Conservation (phyloP, 2,113 vertebrate genomes). For the Dicrurus megarhynchus region DNA sequence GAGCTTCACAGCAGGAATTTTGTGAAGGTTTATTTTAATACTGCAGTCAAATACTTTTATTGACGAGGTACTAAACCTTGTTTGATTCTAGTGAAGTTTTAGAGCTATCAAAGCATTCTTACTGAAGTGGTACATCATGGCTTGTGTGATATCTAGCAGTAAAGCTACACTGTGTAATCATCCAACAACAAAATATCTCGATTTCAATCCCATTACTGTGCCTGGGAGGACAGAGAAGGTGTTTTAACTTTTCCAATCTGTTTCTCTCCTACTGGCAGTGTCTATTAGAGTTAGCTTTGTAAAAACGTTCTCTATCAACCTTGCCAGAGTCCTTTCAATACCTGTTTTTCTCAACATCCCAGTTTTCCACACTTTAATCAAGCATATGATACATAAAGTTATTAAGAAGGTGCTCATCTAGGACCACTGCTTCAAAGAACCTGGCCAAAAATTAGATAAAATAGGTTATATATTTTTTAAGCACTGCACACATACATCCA, state of each 20-base stretch:
- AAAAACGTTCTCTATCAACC: not conserved
- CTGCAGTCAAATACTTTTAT: conserved; percentile 18
- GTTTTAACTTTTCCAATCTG: conserved; percentile 11
- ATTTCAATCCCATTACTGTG: not conserved
- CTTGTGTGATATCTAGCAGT: not conserved
- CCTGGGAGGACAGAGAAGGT: not conserved
- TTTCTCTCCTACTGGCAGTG: not conserved
- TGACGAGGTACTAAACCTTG: not conserved
- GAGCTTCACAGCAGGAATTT: conserved; percentile 12
- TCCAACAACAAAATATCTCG: not conserved
- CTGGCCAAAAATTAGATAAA: not conserved
- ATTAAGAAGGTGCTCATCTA: not conserved
- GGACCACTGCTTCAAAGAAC: not conserved
- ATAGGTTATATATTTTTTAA: not conserved
- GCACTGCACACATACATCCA: not conserved
- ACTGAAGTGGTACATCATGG: conserved; percentile 37
- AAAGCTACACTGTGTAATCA: conserved; percentile 12
- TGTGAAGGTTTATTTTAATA: conserved; percentile 37
- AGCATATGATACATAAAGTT: not conserved
- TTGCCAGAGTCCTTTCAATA: conserved; percentile 24
- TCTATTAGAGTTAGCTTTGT: conserved; percentile 23
- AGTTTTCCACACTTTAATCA: not conserved
- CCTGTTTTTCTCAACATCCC: not conserved
- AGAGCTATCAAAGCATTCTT: conserved; percentile 56
- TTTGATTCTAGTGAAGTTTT: conserved; percentile 9